Evolutionary conservation across 2,113 vertebrate genomes (phyloP).

Genomic region (Nannospalax galili): DNA sequence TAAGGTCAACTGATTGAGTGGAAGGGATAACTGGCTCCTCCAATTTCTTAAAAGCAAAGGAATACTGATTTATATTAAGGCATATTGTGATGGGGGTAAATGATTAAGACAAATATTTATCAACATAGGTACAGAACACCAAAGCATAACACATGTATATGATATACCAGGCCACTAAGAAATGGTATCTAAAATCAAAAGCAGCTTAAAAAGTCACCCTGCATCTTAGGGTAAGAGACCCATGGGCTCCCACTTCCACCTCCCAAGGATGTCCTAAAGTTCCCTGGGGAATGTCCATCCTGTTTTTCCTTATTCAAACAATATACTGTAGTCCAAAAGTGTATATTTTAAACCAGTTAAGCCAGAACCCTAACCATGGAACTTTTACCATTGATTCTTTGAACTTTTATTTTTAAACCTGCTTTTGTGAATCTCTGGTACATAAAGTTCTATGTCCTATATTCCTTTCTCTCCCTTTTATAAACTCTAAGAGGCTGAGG

Average conservation of each 20-base stretch:
- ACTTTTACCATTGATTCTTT: constrained; percentile 54
- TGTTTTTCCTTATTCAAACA: constrained; percentile 27
- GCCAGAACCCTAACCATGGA: background rate
- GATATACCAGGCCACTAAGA: constrained; percentile 26
- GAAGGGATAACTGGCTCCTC: too few species aligned
- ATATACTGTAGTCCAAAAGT: background rate
- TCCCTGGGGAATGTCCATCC: background rate
- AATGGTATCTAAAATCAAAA: constrained; percentile 15
- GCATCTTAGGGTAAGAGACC: background rate
- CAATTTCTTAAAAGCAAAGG: background rate
- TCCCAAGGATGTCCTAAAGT: background rate
- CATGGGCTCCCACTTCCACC: background rate
- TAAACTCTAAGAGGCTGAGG: background rate
- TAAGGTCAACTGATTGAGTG: too few species aligned
- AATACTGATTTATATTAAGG: background rate
- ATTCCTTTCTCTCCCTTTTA: constrained; percentile 53
- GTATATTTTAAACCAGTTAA: constrained; percentile 49
- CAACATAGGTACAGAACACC: background rate
- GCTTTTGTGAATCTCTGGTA: constrained; percentile 55
- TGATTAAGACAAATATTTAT: background rate
- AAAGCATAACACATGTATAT: constrained; percentile 39
- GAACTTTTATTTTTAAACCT: constrained; percentile 75
- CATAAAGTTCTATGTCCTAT: constrained; percentile 27
- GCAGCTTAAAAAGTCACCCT: background rate
- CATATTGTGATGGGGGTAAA: background rate